phyloP scores from a whole-genome alignment of 2,888 invertebrate genomes.

The Bruchidius siliquastri region DNA sequence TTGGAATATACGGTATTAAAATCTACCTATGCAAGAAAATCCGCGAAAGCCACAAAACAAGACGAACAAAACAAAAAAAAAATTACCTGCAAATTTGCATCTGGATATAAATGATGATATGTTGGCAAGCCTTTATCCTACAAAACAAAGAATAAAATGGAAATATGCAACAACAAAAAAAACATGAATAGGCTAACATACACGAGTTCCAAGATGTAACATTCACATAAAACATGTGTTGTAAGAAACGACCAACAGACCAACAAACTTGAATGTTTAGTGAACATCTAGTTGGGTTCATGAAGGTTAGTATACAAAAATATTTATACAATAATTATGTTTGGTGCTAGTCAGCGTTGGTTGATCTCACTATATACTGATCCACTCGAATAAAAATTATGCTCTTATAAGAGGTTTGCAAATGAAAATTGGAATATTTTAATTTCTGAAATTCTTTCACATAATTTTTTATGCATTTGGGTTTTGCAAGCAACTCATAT shows the following conservation, averaged over 20 bases:
- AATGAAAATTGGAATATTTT: no score
- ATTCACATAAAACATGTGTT: neutral
- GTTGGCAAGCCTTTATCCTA: slow-evolving; percentile 66
- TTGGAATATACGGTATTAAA: neutral
- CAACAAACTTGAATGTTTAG: neutral
- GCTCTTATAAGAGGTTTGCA: no score
- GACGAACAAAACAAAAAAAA: slow-evolving; percentile 13
- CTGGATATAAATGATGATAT: slow-evolving; percentile 68
- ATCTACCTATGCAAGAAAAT: neutral
- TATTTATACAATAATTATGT: no score
- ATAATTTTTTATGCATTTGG: no score
- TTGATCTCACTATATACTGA: no score
- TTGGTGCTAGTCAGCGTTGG: no score
- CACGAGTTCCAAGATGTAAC: no score
- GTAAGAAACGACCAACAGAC: neutral
- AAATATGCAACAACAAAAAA: slow-evolving; percentile 21
- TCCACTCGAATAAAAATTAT: no score
- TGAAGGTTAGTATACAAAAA: slow-evolving; percentile 10
- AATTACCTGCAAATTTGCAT: slow-evolving; percentile 49
- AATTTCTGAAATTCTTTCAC: no score
- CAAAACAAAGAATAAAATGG: slow-evolving; percentile 46
- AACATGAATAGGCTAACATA: neutral
- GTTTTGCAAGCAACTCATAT: no score
- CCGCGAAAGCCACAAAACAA: neutral
- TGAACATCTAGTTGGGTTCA: no score